Evolutionary conservation across 2,888 invertebrate species (phyloP).

Genomic region (Agonopterix subpropinquella): DNA sequence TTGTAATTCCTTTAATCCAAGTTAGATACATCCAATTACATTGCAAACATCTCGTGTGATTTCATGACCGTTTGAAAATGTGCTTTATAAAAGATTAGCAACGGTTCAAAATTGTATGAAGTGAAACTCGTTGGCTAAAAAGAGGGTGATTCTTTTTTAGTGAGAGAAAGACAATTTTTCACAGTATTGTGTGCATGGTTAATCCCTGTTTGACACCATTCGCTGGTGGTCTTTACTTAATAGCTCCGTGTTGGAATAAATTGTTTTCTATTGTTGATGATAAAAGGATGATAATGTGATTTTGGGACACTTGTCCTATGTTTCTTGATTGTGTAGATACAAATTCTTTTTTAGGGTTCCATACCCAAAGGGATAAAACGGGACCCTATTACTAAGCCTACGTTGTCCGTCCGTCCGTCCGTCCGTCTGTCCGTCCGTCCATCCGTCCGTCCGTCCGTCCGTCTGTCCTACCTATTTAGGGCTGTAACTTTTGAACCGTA

Average conservation of each 20-base stretch:
- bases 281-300: slow-evolving; percentile 16
- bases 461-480: no score
- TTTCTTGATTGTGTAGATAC: no score
- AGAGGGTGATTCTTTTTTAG: slow-evolving; percentile 44
- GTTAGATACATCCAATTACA: slow-evolving; percentile 71
- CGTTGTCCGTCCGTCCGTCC: no score
- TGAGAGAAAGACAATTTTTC: slow-evolving; percentile 59
- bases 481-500: no score
- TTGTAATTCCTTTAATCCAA: slow-evolving; percentile 72
- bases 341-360: no score
- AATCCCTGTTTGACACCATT: slow-evolving; percentile 70
- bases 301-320: neutral
- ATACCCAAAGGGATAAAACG: no score
- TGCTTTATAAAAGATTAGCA: slow-evolving; percentile 8
- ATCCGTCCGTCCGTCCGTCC: no score
- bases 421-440: no score
- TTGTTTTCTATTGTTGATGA: slow-evolving; percentile 40
- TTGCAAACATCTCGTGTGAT: slow-evolving; percentile 40
- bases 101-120: slow-evolving; percentile 19
- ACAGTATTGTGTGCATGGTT: slow-evolving; percentile 57
- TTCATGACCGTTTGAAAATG: slow-evolving; percentile 7
- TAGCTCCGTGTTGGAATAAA: slow-evolving; percentile 41
- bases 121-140: slow-evolving; percentile 24
- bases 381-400: no score
- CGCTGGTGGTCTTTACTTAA: slow-evolving; percentile 60